These are phyloP conservation scores for Anguilla anguilla DNA, from an alignment of 2,797 vertebrate genomes.

Conservation along the genomic window DNA sequence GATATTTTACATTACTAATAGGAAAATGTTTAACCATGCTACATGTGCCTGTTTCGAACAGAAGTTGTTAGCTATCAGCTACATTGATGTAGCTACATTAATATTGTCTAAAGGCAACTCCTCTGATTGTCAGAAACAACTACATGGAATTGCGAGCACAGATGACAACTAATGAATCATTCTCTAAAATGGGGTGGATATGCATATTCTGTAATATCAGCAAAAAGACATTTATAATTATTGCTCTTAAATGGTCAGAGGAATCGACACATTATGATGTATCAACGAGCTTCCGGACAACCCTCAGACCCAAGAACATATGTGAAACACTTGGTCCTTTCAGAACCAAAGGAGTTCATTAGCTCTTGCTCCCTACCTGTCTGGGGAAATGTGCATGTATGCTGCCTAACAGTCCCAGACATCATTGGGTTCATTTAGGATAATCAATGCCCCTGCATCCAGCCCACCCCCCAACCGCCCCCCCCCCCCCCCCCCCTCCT, in stretches of 20 bases:
- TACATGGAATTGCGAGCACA: slow-evolving; percentile 41
- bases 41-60: no score
- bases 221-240: no score
- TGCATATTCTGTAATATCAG: no score
- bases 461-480: background rate
- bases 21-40: no score
- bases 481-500: slow-evolving; percentile 37
- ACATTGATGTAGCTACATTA: no score
- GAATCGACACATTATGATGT: no score
- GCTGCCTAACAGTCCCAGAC: slow-evolving; percentile 65
- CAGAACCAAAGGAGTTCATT: slow-evolving; percentile 53
- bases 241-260: no score
- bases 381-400: slow-evolving; percentile 67
- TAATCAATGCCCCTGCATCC: slow-evolving; percentile 64
- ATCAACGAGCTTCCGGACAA: slow-evolving; percentile 41
- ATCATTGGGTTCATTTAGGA: slow-evolving; percentile 73
- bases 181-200: no score
- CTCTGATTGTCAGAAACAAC: slow-evolving; percentile 34
- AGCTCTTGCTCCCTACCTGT: slow-evolving; percentile 41
- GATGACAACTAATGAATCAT: no score
- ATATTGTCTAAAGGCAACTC: no score
- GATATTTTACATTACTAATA: no score
- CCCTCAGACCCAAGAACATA: slow-evolving; percentile 45
- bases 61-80: no score
- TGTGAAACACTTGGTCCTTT: slow-evolving; percentile 46